Base-by-base conservation (phyloP, 2,113 vertebrate genomes). In the Bubo bubo region DNA sequence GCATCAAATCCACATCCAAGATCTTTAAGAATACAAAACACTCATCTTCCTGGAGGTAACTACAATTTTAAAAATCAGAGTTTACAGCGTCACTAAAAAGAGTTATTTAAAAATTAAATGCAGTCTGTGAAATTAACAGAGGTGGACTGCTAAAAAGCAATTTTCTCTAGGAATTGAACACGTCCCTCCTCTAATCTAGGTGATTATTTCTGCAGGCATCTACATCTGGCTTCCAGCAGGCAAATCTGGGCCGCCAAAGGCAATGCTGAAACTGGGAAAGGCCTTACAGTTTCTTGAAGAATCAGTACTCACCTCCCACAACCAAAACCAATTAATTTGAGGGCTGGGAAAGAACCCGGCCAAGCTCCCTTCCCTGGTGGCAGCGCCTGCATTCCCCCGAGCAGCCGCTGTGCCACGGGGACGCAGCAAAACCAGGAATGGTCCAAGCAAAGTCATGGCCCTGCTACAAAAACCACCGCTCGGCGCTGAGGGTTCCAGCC, bases 371-470 rank as follows among this genome's bases (percentile, higher is more conserved):
- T 20, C 52, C 39, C 59, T 9, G 47, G 32, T 7, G 32, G n/a
- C 52, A 28, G 35, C 0, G 6, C 3, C 84, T 24, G 47, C 47
- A 4, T 45, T 49, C n/a, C 47, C 17, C 10, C 0, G 41, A 39
- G 49, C 34, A 41, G 67, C 59, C 13, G 47, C 15, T 8, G 64
- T 3, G 55, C 60, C 79, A 26, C 43, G 8, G 14, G 75, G 58
- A 49, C 8, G 3, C 18, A 11, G 22, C 5, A 6, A 22, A 35
- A 10, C 16, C 70, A 24, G 47, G 17, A 28, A 16, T 0, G 1
- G 68, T 6, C 17, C n/a, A 6, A 74, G 73, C 28, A 6, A 23
- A 56, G 75, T 43, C 39, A n/a, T 2, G 4, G 22, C 47, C 47
- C 71, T 2, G 52, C 28, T 63, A 2, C 24, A 1, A 37, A 8